Conservation (phyloP, 2,797 vertebrate genomes). For the Parauchenoglanis punctatus region DNA sequence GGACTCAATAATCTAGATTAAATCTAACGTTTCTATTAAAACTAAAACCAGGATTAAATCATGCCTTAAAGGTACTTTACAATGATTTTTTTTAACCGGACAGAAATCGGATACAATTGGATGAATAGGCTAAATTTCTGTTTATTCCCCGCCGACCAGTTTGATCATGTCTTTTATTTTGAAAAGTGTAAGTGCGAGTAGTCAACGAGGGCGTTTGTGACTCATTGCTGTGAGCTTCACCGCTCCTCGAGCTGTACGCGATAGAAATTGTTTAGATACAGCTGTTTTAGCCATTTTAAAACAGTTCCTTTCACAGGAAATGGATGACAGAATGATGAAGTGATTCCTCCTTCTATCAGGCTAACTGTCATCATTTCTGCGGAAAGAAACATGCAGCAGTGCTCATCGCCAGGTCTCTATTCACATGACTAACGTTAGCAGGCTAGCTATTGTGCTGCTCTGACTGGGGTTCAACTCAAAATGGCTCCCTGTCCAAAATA, state of each 20-base stretch:
- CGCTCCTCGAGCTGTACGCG: not conserved
- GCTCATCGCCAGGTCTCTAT: not conserved
- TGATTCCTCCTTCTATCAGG: not conserved
- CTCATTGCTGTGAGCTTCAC: constrained; percentile 25
- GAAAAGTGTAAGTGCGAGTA: not conserved
- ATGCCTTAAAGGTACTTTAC: no score
- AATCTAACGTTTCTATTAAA: not conserved
- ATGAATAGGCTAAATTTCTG: no score
- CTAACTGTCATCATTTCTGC: constrained; percentile 28
- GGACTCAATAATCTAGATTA: not conserved
- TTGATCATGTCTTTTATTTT: constrained; percentile 49
- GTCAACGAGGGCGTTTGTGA: no score
- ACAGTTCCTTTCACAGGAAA: not conserved
- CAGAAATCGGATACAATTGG: not conserved
- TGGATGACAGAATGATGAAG: constrained; percentile 41
- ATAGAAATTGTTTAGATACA: not conserved
- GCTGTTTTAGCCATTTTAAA: not conserved
- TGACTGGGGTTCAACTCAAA: constrained; percentile 5
- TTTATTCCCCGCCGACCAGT: not conserved
- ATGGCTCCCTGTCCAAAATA: not conserved
- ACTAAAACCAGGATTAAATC: not conserved
- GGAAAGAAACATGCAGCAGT: constrained; percentile 14
- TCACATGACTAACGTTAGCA: constrained; percentile 15
- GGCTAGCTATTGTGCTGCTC: not conserved
- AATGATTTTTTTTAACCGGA: not conserved